Base-by-base conservation (phyloP, 30 jellyfish, hydroid and myxozoan species). In the Hydractinia echinata region DNA sequence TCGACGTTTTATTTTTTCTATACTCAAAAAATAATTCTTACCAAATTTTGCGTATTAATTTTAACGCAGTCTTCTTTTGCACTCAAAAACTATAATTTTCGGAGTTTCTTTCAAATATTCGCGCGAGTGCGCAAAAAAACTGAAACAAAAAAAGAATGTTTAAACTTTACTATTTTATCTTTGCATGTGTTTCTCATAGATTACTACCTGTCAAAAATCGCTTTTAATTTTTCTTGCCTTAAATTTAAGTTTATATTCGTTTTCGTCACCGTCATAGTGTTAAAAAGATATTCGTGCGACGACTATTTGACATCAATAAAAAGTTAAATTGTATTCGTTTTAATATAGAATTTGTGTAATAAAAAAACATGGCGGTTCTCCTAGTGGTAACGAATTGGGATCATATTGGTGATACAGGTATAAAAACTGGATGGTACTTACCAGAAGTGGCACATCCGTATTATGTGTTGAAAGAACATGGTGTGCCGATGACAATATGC, bases 391-490 rank as follows among this genome's bases (percentile, higher is more conserved):
- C 94, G 20, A 84, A 78, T 53, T 60, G 73, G 73, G 85, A 64
- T 61, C 76, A 77, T 5, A 85, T 84, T 56, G 94, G 90, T 15
- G 71, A 64, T 8, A 84, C 94, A 4, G 94, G 89, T 44, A 64
- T 60, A 76, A 84, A 84, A 4, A 84, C 94, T 8, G 94, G 94
- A 14, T 84, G 94, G 94, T 84, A 84, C 64, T 67, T 84, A 18
- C 94, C 94, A 3, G 94, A 84, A 78, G 94, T 84, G 13, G 94
- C 94, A 19, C 94, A 84, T 64, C 94, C 94, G 6, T 84, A 84
- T 51, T 55, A 84, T 53, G 84, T 77, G 52, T 77, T 84, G 56
- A 84, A 84, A 62, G 61, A 49, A 4, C 53, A 76, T 58, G 55
- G 67, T 48, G 54, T 76, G 8, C 16, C 54, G 13, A 55, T 84